Conservation (phyloP, 2,113 vertebrate species). For the Heliornis fulica region DNA sequence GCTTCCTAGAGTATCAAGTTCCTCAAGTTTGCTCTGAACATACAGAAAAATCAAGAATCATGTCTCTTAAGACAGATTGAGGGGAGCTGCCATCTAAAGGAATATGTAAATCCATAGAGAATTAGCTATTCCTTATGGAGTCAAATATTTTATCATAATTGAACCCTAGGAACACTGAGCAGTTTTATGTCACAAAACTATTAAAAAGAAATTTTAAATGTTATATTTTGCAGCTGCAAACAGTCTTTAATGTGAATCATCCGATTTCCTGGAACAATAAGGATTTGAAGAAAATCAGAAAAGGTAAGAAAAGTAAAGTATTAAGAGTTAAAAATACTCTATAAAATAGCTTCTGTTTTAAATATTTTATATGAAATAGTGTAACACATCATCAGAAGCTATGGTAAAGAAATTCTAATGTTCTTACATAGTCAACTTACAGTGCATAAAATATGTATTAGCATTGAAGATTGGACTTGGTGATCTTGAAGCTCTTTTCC, state of each 20-base stretch:
- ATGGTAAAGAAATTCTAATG: neutral
- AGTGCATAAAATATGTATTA: neutral
- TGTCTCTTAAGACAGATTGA: neutral
- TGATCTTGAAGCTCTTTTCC: no score
- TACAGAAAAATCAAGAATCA: neutral
- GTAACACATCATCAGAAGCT: neutral
- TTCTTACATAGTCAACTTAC: neutral
- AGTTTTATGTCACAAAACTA: neutral
- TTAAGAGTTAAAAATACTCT: neutral
- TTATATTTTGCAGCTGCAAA: neutral
- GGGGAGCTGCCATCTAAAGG: neutral
- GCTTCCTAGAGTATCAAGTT: neutral
- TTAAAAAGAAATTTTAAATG: neutral
- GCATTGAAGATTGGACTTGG: neutral
- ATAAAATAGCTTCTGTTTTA: neutral
- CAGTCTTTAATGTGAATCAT: neutral
- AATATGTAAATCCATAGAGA: neutral
- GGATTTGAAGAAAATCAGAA: neutral
- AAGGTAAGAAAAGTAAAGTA: neutral
- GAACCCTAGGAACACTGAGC: fast-evolving
- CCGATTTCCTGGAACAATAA: neutral
- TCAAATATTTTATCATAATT: neutral
- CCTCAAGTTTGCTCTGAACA: neutral
- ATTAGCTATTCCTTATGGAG: neutral
- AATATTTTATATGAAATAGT: neutral